phyloP scores from a whole-genome alignment of 2,113 vertebrate genomes.

The Pantherophis guttatus region DNA sequence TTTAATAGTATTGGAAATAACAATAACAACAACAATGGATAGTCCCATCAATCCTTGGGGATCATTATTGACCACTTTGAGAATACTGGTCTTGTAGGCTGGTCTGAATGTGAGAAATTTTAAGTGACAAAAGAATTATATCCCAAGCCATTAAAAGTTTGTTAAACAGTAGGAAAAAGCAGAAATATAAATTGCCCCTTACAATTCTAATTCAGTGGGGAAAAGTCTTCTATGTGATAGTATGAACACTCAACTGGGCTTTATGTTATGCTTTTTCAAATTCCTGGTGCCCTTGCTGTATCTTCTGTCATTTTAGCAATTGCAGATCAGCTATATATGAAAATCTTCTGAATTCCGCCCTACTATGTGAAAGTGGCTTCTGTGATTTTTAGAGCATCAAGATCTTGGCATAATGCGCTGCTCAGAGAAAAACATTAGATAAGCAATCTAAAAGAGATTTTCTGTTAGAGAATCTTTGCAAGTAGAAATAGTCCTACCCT shows the following conservation, averaged over 20 bases:
- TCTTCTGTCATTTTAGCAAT: background rate
- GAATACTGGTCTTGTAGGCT: background rate
- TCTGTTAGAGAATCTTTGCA: slow-evolving; percentile 1
- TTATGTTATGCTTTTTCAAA: slow-evolving; percentile 22
- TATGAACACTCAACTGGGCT: background rate
- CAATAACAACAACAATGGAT: background rate
- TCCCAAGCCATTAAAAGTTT: background rate
- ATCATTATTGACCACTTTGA: background rate
- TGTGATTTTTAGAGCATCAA: background rate
- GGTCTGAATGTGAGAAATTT: background rate
- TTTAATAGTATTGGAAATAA: background rate
- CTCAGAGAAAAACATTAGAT: background rate
- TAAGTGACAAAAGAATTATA: background rate
- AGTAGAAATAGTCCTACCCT: background rate
- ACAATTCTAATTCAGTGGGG: background rate
- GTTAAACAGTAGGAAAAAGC: background rate
- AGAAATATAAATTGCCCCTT: background rate
- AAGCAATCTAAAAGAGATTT: background rate
- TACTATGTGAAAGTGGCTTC: slow-evolving; percentile 8
- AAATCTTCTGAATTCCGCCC: slow-evolving; percentile 26
- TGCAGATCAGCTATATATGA: slow-evolving; percentile 26
- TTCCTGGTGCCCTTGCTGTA: background rate
- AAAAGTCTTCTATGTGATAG: background rate
- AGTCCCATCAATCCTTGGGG: background rate
- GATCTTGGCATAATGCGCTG: background rate